Conservation (phyloP, 2,888 invertebrate species). For the Leptopilina drosophilae region DNA sequence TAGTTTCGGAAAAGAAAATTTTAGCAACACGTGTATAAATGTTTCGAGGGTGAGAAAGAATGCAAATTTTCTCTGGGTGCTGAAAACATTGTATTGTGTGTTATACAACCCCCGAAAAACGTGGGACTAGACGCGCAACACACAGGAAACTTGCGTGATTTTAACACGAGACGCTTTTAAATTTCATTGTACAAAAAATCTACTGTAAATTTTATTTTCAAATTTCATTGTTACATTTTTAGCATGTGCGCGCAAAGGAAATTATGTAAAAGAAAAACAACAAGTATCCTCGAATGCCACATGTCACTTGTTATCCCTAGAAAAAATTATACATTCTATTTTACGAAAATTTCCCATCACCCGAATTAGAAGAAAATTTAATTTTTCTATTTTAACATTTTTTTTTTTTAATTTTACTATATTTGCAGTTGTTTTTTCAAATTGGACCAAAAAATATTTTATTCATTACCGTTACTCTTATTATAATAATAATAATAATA, state of each 20-base stretch:
- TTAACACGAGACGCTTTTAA: not conserved
- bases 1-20: slow-evolving; percentile 68
- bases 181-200: not conserved
- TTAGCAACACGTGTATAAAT: slow-evolving; percentile 64
- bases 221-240: too few relatives aligned
- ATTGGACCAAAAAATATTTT: too few relatives aligned
- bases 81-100: slow-evolving; percentile 44
- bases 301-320: not conserved
- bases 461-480: too few relatives aligned
- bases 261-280: not conserved
- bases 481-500: too few relatives aligned
- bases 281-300: slow-evolving; percentile 15
- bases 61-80: slow-evolving; percentile 62
- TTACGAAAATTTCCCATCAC: too few relatives aligned
- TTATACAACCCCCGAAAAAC: not conserved
- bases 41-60: slow-evolving; percentile 53
- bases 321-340: not conserved
- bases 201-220: not conserved
- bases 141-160: slow-evolving; percentile 11
- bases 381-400: too few relatives aligned
- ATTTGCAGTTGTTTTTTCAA: too few relatives aligned
- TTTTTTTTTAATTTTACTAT: too few relatives aligned
- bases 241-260: not conserved
- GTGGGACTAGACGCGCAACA: too few relatives aligned
- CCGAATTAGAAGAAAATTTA: too few relatives aligned